These are phyloP conservation scores for Protobothrops mucrosquamatus DNA, from an alignment of 2,113 vertebrate species.

Conservation along the genomic window DNA sequence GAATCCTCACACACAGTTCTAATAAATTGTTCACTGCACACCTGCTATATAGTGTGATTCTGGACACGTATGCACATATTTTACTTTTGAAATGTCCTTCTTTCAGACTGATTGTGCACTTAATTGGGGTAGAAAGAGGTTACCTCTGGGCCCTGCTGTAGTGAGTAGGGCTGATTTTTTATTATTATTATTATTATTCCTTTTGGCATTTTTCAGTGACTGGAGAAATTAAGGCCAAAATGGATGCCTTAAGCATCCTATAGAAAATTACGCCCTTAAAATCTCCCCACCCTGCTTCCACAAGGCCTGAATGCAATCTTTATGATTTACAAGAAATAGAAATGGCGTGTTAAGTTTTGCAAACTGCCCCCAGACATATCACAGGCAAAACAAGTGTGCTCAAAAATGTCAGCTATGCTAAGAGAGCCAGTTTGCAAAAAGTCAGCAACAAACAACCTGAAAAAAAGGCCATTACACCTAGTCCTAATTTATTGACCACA, in stretches of 20 bases:
- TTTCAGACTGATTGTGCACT: neutral
- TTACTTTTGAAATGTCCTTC: neutral
- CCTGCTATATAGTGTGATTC: neutral
- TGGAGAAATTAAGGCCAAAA: neutral
- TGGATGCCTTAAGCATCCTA: neutral
- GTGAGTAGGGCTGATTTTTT: neutral
- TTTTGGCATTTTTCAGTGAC: neutral
- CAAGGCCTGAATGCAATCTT: neutral
- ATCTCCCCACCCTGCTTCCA: neutral
- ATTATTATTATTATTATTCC: neutral
- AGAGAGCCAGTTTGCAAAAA: neutral
- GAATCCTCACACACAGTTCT: neutral
- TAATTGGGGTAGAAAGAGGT: neutral
- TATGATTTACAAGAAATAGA: neutral
- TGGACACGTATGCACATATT: neutral
- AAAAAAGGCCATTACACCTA: neutral
- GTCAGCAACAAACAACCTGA: neutral
- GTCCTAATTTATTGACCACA: neutral
- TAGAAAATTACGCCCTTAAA: neutral
- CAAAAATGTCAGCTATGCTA: neutral
- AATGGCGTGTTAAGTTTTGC: neutral
- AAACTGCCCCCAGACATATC: neutral
- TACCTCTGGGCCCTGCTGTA: neutral
- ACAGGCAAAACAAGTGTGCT: neutral
- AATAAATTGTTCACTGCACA: neutral